Base-by-base conservation (phyloP, 2,888 invertebrate species). In the Mylabris sibirica region DNA sequence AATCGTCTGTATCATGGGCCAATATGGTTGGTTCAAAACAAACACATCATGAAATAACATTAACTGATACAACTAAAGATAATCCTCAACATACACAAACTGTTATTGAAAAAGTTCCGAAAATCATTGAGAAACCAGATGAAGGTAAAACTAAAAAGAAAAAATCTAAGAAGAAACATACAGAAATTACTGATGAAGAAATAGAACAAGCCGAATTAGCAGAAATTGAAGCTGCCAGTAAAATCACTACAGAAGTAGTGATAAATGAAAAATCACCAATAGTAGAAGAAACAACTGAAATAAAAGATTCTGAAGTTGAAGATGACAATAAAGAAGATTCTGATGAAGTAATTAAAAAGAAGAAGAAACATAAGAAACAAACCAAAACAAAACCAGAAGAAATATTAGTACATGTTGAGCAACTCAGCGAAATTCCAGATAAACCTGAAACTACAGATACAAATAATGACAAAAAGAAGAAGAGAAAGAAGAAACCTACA, bases 11-110 rank as follows among this genome's bases (percentile, higher is more conserved):
- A 35, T 20, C 44, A 9, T 17, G 59, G 20, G 59, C 59, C 8
- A 35, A n/a, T 12, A 22, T 59, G 49, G 57, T 57, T 6, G 24
- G 57, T 26, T 57, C 57, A 24, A 57, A 57, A 59, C 72, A 72
- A 20, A 53, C 49, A 49, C 74, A 71, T 26, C 73, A 73, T 49
- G 72, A 68, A 63, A 64, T 60, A 64, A 70, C 73, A 44, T 61
- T 74, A 38, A 73, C 72, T 24, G 73, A 74, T 22, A 72, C 24
- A 57, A 14, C 12, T n/a, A 14, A 57, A 57, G 26, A 57, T 26
- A 26, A 14, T 14, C 2, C 26, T 5, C 26, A 26, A 26, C 26
- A 11, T 73, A 74, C 59, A 59, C 74, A 17, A 26, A 67, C 70
- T 59, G 67, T 73, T 38, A 63, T 67, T 35, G 64, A 60, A n/a